Percentiles rank a stretch among this genome's conserved stretches.
These are phyloP conservation scores for Dipodomys stephensi DNA, from an alignment of 2,113 vertebrate genomes.

Conservation along the genomic window DNA sequence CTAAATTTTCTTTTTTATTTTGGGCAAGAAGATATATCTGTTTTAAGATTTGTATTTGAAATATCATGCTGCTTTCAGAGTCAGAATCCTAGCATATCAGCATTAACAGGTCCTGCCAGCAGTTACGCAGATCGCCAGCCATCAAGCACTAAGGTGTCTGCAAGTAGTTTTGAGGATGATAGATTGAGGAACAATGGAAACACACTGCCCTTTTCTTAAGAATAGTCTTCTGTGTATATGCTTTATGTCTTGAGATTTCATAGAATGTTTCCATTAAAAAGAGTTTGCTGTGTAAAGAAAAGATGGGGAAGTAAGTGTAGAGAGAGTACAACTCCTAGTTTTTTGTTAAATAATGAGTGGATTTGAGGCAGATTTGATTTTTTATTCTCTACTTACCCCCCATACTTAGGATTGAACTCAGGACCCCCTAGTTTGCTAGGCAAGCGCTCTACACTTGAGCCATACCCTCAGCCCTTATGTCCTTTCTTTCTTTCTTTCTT, in stretches of 20 bases:
- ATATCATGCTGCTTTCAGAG: constrained; percentile 52
- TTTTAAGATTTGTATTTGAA: constrained; percentile 56
- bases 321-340: neutral
- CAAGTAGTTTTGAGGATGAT: neutral
- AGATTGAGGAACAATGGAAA: neutral
- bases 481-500: too few species aligned
- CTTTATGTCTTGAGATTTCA: constrained; percentile 3
- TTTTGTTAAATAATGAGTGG: neutral
- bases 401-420: too few species aligned
- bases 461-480: too few species aligned
- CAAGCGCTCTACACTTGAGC: too few species aligned
- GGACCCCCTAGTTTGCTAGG: too few species aligned
- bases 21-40: constrained; percentile 35
- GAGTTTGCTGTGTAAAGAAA: constrained; percentile 18
- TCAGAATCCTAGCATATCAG: neutral
- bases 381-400: neutral
- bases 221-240: neutral
- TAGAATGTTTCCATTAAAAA: constrained; percentile 26
- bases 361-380: neutral
- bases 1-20: neutral
- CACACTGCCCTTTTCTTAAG: neutral
- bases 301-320: neutral
- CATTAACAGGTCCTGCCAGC: neutral
- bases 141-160: neutral
- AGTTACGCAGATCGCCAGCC: constrained; percentile 11